These are phyloP conservation scores for Chrysocyon brachyurus DNA, from an alignment of 2,797 vertebrate species.

Conservation along the genomic window DNA sequence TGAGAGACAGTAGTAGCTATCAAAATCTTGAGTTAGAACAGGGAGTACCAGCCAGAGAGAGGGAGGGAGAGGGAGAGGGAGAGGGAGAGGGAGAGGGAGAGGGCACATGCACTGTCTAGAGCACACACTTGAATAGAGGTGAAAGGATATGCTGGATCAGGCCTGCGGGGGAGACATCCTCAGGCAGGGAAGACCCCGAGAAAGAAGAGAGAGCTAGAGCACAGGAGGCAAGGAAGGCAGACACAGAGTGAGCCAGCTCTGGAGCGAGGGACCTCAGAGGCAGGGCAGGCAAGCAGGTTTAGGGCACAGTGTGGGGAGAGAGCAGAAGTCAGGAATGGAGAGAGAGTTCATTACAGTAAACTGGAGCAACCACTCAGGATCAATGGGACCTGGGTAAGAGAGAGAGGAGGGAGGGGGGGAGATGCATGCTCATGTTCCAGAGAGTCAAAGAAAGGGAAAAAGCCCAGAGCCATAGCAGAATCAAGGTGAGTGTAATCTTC, in stretches of 20 bases:
- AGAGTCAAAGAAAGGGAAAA: neutral
- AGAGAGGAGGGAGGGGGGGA: neutral
- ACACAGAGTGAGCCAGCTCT: neutral
- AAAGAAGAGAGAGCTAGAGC: neutral
- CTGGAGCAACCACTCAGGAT: neutral
- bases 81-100: neutral
- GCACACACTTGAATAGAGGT: neutral
- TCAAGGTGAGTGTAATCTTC: neutral
- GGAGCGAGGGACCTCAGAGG: neutral
- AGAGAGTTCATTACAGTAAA: neutral
- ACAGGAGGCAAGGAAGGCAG: neutral
- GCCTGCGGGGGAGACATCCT: neutral
- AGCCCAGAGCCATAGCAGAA: neutral
- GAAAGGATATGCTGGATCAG: neutral
- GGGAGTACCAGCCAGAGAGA: neutral
- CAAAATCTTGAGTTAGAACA: neutral
- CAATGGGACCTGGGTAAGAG: neutral
- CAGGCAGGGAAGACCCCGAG: no score
- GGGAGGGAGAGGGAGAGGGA: neutral
- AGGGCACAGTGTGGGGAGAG: neutral
- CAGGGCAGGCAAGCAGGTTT: neutral
- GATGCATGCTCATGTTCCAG: neutral
- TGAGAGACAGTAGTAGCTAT: neutral
- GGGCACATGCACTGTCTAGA: neutral
- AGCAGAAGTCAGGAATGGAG: neutral